phyloP scores from a whole-genome alignment of 2,888 invertebrate species.

The Cheilosia pagana region DNA sequence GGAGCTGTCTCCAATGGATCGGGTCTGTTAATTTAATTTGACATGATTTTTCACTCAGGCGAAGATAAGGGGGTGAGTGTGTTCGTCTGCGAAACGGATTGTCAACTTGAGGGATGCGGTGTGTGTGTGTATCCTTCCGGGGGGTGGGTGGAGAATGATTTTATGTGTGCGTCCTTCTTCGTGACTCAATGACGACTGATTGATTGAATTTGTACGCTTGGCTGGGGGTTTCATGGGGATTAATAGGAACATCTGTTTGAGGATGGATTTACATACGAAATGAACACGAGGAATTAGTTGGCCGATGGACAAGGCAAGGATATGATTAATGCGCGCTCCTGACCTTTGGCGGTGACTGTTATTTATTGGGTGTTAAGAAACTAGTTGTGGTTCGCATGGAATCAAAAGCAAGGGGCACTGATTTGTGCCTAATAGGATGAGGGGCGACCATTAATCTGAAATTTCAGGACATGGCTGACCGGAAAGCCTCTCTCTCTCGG shows the following conservation, averaged over 20 bases:
- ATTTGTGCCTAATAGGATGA: no score
- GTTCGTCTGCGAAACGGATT: not conserved
- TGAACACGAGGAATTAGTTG: not conserved
- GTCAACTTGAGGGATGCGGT: conserved; percentile 49
- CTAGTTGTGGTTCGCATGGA: no score
- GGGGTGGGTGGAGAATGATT: not conserved
- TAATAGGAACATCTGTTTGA: conserved; percentile 53
- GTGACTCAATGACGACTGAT: conserved; percentile 64
- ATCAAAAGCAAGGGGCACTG: no score
- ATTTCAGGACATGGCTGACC: no score
- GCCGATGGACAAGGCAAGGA: conserved; percentile 27
- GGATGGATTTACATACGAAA: conserved; percentile 62
- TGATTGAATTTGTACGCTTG: conserved; percentile 63
- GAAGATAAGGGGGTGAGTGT: conserved; percentile 1
- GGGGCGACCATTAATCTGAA: no score
- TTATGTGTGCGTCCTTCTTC: conserved; percentile 29
- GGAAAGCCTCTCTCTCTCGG: no score
- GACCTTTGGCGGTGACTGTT: conserved; percentile 57
- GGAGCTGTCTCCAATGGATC: conserved; percentile 38
- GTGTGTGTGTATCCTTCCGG: conserved; percentile 34
- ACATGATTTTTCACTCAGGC: conserved; percentile 72
- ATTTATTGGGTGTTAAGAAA: conserved; percentile 45
- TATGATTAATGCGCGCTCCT: conserved; percentile 49
- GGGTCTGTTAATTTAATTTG: conserved; percentile 70
- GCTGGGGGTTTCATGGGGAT: conserved; percentile 27